Base-by-base conservation (phyloP, 2,888 invertebrate genomes). In the Drymonia ruficornis region DNA sequence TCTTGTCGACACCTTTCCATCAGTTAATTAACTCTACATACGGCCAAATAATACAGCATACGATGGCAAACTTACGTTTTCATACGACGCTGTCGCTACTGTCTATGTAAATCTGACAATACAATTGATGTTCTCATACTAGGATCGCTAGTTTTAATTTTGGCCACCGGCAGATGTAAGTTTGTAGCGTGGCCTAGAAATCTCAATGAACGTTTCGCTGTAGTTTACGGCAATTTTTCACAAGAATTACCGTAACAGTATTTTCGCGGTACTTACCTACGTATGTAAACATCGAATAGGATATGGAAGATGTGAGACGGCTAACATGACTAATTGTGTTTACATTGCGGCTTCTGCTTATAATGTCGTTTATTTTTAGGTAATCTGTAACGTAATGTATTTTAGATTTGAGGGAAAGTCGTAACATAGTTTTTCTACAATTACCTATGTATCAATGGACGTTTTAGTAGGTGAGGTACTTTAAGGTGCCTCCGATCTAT, bases 191-290 rank as follows among this genome's bases (percentile, higher is more conserved):
- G 61, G 55, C 72, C 69, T 48, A 70, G 56, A 61, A 66, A 69
- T 63, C 69, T 72, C 59, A 65, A 69, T 65, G 19, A 52, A 48
- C 38, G 29, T 49, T 49, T 49, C 51, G 53, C 47, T 54, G 54
- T 50, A 6, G 62, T 60, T 62, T 58, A 7, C 43, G 61, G 48
- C 44, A 44, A 59, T 56, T 59, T 63, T 62, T 65, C 59, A 53
- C 50, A 54, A 56, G 42, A 2, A 31, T 38, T 38, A 18, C 6
- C 50, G 16, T 59, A 72, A 65, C 69, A 60, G 69, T 69, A 59
- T 56, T 47, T 54, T 18, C 42, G 53, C 23, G 49, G 42, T 16
- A 49, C 47, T 60, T 45, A 49, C 47, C 59, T 45, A 55, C 23
- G 53, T 47, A 46, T 15, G 34, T 50, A 56, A 59, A 61, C 53